phyloP scores from a whole-genome alignment of 2,113 vertebrate genomes.

The Trichechus manatus region DNA sequence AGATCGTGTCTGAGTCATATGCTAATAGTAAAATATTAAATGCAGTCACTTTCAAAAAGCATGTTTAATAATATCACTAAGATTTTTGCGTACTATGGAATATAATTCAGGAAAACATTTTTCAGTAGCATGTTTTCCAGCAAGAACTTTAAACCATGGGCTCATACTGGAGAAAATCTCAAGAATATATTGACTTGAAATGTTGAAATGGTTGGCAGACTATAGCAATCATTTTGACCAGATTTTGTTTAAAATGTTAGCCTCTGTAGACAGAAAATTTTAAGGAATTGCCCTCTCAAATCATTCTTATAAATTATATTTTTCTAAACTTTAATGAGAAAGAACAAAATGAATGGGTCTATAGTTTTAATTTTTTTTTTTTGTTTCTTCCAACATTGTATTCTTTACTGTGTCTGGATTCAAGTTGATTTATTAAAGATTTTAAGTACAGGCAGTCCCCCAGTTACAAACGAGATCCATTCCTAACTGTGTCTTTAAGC shows the following conservation, averaged over 20 bases:
- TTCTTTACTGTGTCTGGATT: neutral
- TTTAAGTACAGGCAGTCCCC: neutral
- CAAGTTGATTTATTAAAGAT: neutral
- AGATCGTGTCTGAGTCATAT: neutral
- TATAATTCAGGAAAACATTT: neutral
- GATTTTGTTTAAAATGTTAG: neutral
- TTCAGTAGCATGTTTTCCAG: conserved; percentile 8
- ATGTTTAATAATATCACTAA: neutral
- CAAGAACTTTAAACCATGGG: conserved; percentile 24
- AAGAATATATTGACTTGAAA: neutral
- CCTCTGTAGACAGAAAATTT: neutral
- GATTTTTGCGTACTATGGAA: neutral
- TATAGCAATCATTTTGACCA: neutral
- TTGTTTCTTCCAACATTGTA: neutral
- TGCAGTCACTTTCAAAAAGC: neutral
- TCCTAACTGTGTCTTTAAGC: no score
- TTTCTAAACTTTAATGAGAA: neutral
- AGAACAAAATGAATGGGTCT: neutral
- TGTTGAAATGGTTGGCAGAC: neutral
- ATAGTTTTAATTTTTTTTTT: neutral
- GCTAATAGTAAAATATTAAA: neutral
- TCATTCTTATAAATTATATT: neutral
- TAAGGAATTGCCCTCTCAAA: neutral
- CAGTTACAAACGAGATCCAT: no score
- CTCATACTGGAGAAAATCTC: neutral